Percentiles rank a stretch among this genome's conserved stretches.
Evolutionary conservation across 2,113 vertebrate species (phyloP).

Genomic region (Burhinus oedicnemus): DNA sequence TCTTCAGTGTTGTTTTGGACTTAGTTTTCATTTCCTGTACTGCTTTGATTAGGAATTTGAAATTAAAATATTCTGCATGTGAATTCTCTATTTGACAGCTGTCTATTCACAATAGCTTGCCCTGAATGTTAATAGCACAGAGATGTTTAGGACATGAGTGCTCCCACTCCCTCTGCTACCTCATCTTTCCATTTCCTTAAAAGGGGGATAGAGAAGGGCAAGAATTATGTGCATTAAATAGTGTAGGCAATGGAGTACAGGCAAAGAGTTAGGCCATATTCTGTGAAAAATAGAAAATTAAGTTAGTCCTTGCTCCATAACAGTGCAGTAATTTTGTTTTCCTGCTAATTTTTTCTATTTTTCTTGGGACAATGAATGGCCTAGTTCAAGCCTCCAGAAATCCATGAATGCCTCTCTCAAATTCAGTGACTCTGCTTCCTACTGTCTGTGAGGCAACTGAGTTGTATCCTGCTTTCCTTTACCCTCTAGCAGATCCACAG

Average conservation of each 20-base stretch:
- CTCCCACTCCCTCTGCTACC: background rate
- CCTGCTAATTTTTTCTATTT: background rate
- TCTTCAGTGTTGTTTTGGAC: background rate
- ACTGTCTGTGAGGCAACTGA: background rate
- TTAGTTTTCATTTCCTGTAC: background rate
- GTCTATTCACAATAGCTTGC: background rate
- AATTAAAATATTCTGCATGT: background rate
- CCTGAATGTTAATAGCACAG: background rate
- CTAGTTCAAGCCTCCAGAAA: background rate
- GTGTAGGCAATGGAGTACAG: accelerated
- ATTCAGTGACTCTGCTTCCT: background rate
- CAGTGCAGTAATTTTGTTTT: background rate
- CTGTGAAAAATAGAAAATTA: background rate
- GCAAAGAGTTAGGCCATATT: background rate
- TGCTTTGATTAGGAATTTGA: background rate
- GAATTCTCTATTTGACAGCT: background rate
- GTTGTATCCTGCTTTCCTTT: background rate
- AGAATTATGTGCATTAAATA: background rate
- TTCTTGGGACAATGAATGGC: background rate
- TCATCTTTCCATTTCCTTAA: background rate
- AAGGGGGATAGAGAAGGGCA: background rate
- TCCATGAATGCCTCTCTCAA: background rate
- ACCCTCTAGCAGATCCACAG: background rate
- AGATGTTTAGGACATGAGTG: background rate
- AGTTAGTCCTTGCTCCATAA: background rate